These are phyloP conservation scores for Neotragus pygmaeus DNA, from an alignment of 2,113 vertebrate genomes.

Conservation along the genomic window DNA sequence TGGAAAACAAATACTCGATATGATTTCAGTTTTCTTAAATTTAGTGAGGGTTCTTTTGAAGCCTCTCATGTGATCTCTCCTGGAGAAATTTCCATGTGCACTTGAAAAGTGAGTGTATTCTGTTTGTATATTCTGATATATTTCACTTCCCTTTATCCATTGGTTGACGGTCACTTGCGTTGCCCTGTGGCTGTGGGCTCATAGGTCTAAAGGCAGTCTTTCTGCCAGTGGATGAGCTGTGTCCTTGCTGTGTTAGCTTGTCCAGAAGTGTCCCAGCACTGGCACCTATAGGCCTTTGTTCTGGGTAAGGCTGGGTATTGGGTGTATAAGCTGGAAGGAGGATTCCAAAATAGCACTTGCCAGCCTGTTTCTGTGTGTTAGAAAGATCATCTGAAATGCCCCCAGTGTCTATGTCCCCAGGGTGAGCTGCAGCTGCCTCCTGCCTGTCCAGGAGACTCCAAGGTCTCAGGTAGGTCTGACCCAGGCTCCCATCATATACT, in stretches of 20 bases:
- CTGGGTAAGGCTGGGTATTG: not conserved
- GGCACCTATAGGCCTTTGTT: not conserved
- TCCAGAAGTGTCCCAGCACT: not conserved
- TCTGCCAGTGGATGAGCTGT: not conserved
- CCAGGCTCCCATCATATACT: not conserved
- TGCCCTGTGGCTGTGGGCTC: not conserved
- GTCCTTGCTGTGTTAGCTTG: not conserved
- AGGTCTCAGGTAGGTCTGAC: not conserved
- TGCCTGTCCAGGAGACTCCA: not conserved
- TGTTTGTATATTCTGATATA: not conserved
- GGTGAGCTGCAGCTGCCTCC: not conserved
- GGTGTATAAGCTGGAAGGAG: not conserved
- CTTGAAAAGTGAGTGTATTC: not conserved
- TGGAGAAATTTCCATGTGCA: not conserved
- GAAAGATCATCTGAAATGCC: rapidly evolving
- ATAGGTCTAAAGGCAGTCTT: not conserved
- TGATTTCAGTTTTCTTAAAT: not conserved
- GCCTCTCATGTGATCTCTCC: not conserved
- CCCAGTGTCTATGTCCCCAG: not conserved
- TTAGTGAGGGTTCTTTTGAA: not conserved
- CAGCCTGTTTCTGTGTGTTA: rapidly evolving
- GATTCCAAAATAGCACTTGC: not conserved
- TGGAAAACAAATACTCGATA: not conserved
- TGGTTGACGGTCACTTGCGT: not conserved
- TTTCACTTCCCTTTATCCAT: not conserved